Base-by-base conservation (phyloP, 2,888 invertebrate species). In the Orthosia incerta region DNA sequence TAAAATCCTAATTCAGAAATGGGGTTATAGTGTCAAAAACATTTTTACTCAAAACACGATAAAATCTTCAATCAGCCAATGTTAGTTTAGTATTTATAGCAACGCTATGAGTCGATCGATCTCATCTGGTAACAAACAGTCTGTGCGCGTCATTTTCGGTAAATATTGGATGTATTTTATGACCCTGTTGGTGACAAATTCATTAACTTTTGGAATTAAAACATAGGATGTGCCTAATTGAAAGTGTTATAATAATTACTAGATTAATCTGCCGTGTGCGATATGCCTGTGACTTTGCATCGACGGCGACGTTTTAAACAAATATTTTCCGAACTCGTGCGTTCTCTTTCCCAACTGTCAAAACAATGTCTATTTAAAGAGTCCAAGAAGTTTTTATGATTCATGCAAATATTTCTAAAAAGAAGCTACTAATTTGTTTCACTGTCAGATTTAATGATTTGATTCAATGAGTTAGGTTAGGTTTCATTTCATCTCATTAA, bases 31-130 rank as follows among this genome's bases (percentile, higher is more conserved):
- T 20, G 45, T 53, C 45, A 20, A 20, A 55, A 46, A 4, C 12
- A 39, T 11, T 39, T 71, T 45, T n/a, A 26, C 50, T 75, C 1
- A 18, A 62, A 45, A 20, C 18, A 46, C 12, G 11, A 76, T 39
- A 11, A 48, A 46, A 39, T 68, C 39, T 48, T 77, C 13, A 63
- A 46, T 76, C 66, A 23, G 18, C 20, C 15, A n/a, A 68, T 39
- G 66, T n/a, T 46, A 13, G 13, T 46, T 23, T 13, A 31, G 31
- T 67, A 72, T 77, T 72, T 77, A 77, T 77, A 73, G 69, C 45
- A 20, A 57, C 11, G 26, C 45, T 26, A 70, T 55, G 79, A 79
- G 15, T 9, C 18, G 20, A 50, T 20, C 46, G 50, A 71, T 57
- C 45, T 26, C 71, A 57, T 79, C 20, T 46, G 20, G 2, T 15